phyloP scores from a whole-genome alignment of 2,888 invertebrate genomes.

The Bunonema sp. region DNA sequence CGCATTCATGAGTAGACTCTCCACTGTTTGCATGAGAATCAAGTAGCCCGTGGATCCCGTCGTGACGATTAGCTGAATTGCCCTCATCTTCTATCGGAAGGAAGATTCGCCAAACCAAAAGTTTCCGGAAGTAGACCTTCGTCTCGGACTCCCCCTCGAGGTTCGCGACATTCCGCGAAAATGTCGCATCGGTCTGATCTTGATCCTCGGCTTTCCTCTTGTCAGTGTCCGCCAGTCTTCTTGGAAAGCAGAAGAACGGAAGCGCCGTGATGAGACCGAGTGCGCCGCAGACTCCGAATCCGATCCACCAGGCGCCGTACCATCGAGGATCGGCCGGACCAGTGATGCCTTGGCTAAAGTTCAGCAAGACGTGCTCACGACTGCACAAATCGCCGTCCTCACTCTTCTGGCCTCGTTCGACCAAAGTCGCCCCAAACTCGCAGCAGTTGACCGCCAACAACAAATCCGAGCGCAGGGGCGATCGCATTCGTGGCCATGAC shows the following conservation, averaged over 20 bases:
- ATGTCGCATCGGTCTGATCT: not conserved
- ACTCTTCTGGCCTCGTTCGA: conserved; percentile 13
- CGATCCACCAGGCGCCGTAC: conserved; percentile 50
- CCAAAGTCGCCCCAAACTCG: conserved; percentile 53
- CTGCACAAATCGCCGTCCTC: not conserved
- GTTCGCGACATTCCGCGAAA: not conserved
- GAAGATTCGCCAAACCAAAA: no score
- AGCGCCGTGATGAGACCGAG: conserved; percentile 43
- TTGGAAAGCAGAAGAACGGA: conserved; percentile 44
- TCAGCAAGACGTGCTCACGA: not conserved
- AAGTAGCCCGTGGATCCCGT: conserved; percentile 17
- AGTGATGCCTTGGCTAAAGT: conserved; percentile 14
- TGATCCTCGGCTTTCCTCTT: conserved; percentile 27
- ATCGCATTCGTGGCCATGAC: conserved; percentile 67
- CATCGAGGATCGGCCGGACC: conserved; percentile 32
- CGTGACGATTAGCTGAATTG: conserved; percentile 12
- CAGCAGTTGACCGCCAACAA: conserved; percentile 65
- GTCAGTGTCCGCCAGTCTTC: no score
- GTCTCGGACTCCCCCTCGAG: no score
- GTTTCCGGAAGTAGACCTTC: no score
- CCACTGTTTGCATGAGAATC: conserved; percentile 21
- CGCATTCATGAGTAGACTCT: conserved; percentile 26
- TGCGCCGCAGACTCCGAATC: conserved; percentile 45
- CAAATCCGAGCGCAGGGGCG: conserved; percentile 69
- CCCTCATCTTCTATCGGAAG: not conserved